Evolutionary conservation across 2,113 vertebrate genomes (phyloP), one percentile per base, ranked within the genome.

Genomic region (Platycercus adscitus): DNA sequence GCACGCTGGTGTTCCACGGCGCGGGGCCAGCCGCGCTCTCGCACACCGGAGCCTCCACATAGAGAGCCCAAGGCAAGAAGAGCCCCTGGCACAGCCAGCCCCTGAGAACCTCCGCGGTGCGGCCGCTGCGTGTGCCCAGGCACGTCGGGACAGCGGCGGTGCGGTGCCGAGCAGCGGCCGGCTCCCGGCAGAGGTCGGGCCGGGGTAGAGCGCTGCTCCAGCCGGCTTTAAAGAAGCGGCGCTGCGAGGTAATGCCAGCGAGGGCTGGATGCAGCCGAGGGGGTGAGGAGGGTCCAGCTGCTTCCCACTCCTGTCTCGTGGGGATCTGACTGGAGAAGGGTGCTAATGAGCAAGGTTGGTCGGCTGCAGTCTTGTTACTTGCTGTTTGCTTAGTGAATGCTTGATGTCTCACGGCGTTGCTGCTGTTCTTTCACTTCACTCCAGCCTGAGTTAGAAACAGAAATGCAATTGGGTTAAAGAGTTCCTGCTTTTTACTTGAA

Each of bases 391-490:
- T 11, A 24, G 35, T 14, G 47, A 21, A 7, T 12, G 68, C 68
- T 60, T 2, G 4, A 9, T 11, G 26, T 39, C 41, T 79, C 33
- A 2, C 0, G 1, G 24, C 16, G 4, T 37, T 31, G 60, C 71
- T 83, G 72, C 68, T 52, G 8, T n/a, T 77, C 79, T 47, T 43
- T 39, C 52, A 17, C 43, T 7, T 44, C 31, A 39, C 64, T 47
- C 16, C 58, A 72, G 16, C 31, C 69, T 39, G 43, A 49, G 46
- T 41, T 53, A 58, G 52, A 79, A 47, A 33, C 15, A 76, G 33
- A 77, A 73, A 26, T 23, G 28, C 44, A 73, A 4, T 35, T 49
- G 53, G 13, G 16, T 46, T 47, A 60, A 33, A 47, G 33, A 70
- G 44, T 75, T 84, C 15, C 39, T 3, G 0, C 17, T 50, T 31